phyloP scores from a whole-genome alignment of 2,888 invertebrate species.

The Nematopogon swammerdamellus region DNA sequence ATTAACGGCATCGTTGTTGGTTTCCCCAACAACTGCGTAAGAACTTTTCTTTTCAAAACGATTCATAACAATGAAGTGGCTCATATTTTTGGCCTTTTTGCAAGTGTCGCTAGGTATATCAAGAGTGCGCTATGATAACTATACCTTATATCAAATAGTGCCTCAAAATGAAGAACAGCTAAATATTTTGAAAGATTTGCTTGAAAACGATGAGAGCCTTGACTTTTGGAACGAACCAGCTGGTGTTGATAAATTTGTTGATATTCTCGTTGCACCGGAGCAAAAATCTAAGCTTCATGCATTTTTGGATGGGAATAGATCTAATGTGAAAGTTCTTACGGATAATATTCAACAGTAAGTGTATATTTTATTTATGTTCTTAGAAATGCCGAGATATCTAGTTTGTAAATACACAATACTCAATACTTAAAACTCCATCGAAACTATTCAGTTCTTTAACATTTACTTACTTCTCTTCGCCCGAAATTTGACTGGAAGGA shows the following conservation, averaged over 20 bases:
- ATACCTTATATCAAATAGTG: slow-evolving; percentile 30
- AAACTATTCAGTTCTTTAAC: too few relatives aligned
- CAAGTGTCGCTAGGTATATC: slow-evolving; percentile 7
- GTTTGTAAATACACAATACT: too few relatives aligned
- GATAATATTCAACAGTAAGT: slow-evolving; percentile 27
- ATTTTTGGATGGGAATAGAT: slow-evolving; percentile 14
- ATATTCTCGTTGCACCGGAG: slow-evolving; percentile 28
- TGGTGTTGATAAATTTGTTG: slow-evolving; percentile 11
- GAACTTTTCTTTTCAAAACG: too few relatives aligned
- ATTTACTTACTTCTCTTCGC: too few relatives aligned
- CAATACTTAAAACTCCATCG: too few relatives aligned
- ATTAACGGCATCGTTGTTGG: too few relatives aligned
- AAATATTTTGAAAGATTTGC: slow-evolving; percentile 16
- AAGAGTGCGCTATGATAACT: slow-evolving; percentile 19
- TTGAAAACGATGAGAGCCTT: slow-evolving; percentile 12
- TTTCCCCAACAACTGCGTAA: too few relatives aligned
- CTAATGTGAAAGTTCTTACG: slow-evolving; percentile 19
- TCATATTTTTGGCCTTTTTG: background rate
- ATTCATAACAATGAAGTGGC: too few relatives aligned
- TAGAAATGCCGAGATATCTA: too few relatives aligned
- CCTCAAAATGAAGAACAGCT: slow-evolving; percentile 25
- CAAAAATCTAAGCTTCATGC: slow-evolving; percentile 18
- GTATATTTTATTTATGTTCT: too few relatives aligned
- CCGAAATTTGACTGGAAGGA: too few relatives aligned
- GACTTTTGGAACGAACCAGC: slow-evolving; percentile 10